Base-by-base conservation (phyloP, 1,140 invertebrate genomes). In the Ips nitidus region DNA sequence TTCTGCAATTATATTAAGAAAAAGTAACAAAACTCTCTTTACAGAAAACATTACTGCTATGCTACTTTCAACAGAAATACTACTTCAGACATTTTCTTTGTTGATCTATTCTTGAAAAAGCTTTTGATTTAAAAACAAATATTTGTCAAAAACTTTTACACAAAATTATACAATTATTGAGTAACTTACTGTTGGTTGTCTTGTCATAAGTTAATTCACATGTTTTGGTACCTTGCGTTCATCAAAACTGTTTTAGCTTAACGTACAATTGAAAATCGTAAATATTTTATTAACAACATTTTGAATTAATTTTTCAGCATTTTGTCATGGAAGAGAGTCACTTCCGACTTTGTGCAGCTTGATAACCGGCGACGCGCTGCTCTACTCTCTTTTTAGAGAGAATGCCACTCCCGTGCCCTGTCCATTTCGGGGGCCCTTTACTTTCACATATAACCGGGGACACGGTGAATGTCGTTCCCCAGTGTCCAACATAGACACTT, bases 331-430 rank as follows among this genome's bases (percentile, higher is more conserved):
- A 57, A 84, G 88, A 76, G 90, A 91, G 74, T 86, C 88, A 7
- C 82, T 94, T 71, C 87, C 90, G 52, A 89, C 89, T 64, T 82
- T 95, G 65, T 95, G 93, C 81, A 90, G 90, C 45, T 87, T 90
- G 72, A 94, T 95, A 79, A 93, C 91, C 2, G 93, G 93, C 7
- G 93, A 95, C 83, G 92, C 93, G 3, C 83, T 93, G 60, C 86
- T 95, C 1, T 94, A 91, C 80, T 94, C 92, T 56, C 91, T 95
- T 88, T 95, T 96, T 81, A 84, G 93, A 45, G 88, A 93, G 76
- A 91, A 91, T 75, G 86, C 86, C 39, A 85, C 86, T 42, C 76
- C 78, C 2, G 90, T 94, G n/a, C 85, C 90, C 72, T 94, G 93
- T 82, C 92, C 92, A 0, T 90, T 94, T 73, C 89, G 89, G 75